These are phyloP conservation scores for Sturmia bella DNA, from an alignment of 2,888 invertebrate species.

Conservation along the genomic window DNA sequence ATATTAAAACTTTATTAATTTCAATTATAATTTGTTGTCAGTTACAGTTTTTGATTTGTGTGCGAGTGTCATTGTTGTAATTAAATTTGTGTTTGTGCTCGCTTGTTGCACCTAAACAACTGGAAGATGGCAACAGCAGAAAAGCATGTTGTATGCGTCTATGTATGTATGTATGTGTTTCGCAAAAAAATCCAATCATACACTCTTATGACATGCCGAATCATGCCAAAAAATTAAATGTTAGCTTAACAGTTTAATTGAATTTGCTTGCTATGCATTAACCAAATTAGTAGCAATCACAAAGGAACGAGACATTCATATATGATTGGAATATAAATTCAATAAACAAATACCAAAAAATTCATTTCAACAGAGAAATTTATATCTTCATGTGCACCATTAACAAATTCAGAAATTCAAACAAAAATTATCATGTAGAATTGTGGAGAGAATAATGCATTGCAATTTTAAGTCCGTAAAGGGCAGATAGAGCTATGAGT, in stretches of 20 bases:
- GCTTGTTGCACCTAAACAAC: background rate
- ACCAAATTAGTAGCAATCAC: conserved; percentile 2
- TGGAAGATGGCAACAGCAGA: background rate
- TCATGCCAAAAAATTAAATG: background rate
- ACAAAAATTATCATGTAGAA: no score
- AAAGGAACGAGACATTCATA: background rate
- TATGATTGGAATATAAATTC: no score
- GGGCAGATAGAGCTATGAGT: no score
- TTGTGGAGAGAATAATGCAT: no score
- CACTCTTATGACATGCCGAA: background rate
- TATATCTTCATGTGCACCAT: no score
- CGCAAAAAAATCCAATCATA: background rate
- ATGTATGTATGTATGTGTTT: no score
- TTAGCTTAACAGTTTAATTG: background rate
- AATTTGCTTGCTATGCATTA: conserved; percentile 7
- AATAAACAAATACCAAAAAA: no score
- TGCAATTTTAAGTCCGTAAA: no score
- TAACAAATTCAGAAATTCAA: no score
- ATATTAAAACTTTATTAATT: conserved; percentile 41
- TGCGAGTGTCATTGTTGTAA: conserved; percentile 9
- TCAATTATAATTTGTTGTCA: conserved; percentile 48
- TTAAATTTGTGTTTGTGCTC: background rate
- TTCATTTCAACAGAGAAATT: no score
- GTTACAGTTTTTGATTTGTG: conserved; percentile 26
- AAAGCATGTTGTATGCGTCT: background rate